These are phyloP conservation scores for Notospermus geniculatus DNA, from an alignment of 1,140 invertebrate species.

Conservation along the genomic window DNA sequence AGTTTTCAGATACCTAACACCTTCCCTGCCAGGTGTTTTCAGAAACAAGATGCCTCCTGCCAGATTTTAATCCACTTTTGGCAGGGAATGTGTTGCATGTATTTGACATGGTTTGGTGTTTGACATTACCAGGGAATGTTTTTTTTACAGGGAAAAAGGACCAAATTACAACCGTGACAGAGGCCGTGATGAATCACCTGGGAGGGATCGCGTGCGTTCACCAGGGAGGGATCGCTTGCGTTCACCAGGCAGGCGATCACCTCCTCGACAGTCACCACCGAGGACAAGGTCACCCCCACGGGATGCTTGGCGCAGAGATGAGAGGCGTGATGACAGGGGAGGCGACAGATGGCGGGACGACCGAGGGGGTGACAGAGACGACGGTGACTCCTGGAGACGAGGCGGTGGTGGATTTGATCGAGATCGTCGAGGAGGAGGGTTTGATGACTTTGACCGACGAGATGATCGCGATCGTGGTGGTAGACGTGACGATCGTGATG, in stretches of 20 bases:
- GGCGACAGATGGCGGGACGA: constrained; percentile 2
- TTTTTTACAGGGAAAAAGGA: too few species aligned
- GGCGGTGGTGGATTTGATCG: constrained; percentile 7
- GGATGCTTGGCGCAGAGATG: constrained; percentile 2
- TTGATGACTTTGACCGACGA: constrained; percentile 12
- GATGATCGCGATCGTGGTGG: constrained; percentile 16
- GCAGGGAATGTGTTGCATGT: too few species aligned
- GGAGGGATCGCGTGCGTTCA: neutral
- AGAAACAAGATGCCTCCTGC: too few species aligned
- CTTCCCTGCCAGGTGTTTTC: too few species aligned
- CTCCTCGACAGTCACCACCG: neutral
- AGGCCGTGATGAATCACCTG: neutral
- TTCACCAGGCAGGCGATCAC: neutral
- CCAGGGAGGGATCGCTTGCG: neutral
- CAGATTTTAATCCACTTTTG: too few species aligned
- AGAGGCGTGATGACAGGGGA: constrained; percentile 9
- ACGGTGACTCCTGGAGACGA: neutral
- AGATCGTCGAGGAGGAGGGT: neutral
- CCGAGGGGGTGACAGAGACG: neutral
- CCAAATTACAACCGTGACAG: neutral
- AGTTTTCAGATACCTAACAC: too few species aligned
- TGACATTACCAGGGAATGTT: neutral
- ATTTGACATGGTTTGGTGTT: too few species aligned
- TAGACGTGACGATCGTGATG: constrained; percentile 18
- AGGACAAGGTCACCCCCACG: constrained; percentile 24